These are phyloP conservation scores for Craterocephalus amniculus DNA, from an alignment of 2,797 vertebrate genomes.

Conservation along the genomic window DNA sequence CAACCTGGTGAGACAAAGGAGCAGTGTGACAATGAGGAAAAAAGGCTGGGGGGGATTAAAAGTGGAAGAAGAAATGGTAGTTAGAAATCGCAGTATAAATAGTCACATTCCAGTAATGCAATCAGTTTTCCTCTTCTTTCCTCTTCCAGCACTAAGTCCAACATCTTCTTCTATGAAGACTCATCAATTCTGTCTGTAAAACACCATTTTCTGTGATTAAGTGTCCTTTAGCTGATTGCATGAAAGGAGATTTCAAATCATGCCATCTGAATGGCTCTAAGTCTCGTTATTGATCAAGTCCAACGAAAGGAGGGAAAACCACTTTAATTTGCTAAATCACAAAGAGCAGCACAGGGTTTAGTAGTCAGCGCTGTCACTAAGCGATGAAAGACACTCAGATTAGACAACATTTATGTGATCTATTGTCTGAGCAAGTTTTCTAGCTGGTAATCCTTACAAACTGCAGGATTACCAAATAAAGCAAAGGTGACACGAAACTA, in stretches of 20 bases:
- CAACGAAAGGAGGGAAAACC: slow-evolving; percentile 1
- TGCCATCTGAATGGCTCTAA: slow-evolving; percentile 13
- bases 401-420: neutral
- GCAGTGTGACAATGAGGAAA: neutral
- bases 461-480: too few relatives aligned
- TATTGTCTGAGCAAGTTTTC: neutral
- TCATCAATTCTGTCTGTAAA: slow-evolving; percentile 61
- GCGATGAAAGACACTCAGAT: neutral
- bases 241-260: slow-evolving; percentile 45
- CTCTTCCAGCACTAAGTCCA: slow-evolving; percentile 4
- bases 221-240: slow-evolving; percentile 55
- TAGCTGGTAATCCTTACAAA: too few relatives aligned
- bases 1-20: slow-evolving; percentile 28
- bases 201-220: slow-evolving; percentile 72
- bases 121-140: slow-evolving; percentile 25
- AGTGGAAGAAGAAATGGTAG: neutral
- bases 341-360: neutral
- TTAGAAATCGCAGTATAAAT: neutral
- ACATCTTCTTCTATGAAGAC: slow-evolving; percentile 41
- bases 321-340: neutral
- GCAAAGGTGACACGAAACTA: neutral
- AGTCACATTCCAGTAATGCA: neutral
- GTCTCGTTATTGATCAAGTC: slow-evolving; percentile 16
- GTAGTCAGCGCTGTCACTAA: too few relatives aligned
- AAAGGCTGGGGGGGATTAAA: neutral